Conservation (phyloP, 1,140 invertebrate species). For the Chymomyza costata region DNA sequence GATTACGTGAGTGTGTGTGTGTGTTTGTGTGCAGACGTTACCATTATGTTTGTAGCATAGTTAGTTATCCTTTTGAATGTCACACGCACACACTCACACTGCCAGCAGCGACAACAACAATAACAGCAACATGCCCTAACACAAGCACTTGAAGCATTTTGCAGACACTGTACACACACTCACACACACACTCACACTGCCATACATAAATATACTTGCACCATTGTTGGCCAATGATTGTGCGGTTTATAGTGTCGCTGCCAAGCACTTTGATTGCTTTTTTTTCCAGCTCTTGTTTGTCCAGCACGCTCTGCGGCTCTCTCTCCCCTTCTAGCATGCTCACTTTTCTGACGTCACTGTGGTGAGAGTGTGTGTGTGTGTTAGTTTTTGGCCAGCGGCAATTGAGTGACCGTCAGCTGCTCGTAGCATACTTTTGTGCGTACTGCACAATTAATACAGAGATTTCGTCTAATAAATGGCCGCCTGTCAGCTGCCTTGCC, state of each 20-base stretch:
- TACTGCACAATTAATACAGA: constrained; percentile 8
- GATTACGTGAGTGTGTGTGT: no score
- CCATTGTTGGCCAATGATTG: constrained; percentile 27
- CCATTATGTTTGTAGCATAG: constrained; percentile 42
- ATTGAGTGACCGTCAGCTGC: constrained; percentile 1
- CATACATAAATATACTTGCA: constrained; percentile 5
- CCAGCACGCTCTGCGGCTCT: no score
- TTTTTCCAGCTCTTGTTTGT: constrained; percentile 1
- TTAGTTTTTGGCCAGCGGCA: constrained; percentile 3
- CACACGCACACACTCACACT: constrained; percentile 22
- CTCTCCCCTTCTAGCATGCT: no score
- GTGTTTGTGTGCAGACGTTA: constrained; percentile 36
- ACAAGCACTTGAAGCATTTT: not conserved
- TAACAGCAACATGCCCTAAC: not conserved
- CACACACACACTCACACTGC: not conserved
- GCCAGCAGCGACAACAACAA: constrained; percentile 7
- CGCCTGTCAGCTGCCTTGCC: not conserved
- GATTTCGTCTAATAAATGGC: constrained; percentile 8
- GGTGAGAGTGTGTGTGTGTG: not conserved
- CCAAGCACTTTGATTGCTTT: constrained; percentile 25
- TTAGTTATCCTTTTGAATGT: constrained; percentile 52
- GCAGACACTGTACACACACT: not conserved
- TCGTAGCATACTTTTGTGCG: constrained; percentile 28
- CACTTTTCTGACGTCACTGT: no score
- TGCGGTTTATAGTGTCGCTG: constrained; percentile 21